Evolutionary conservation across 2,888 invertebrate species (phyloP).

Genomic region (Caenorhabditis zanzibari): DNA sequence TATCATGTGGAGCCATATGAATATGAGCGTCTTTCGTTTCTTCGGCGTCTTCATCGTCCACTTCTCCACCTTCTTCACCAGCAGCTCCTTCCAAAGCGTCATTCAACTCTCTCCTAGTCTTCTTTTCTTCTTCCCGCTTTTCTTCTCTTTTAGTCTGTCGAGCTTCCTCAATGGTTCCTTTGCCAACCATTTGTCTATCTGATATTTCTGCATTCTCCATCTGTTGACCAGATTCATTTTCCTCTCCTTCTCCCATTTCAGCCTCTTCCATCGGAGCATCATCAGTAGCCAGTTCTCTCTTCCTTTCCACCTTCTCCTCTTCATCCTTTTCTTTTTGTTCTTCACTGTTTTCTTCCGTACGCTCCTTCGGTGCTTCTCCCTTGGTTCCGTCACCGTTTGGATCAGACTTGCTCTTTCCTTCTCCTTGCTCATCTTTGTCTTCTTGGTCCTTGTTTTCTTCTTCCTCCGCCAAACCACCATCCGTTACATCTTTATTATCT

Average conservation of each 20-base stretch:
- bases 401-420: constrained; percentile 70
- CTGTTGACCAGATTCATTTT: constrained; percentile 72
- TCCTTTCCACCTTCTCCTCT: constrained; percentile 53
- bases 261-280: constrained; percentile 66
- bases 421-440: constrained; percentile 67
- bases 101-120: constrained; percentile 60
- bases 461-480: constrained; percentile 65
- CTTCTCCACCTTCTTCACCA: constrained; percentile 63
- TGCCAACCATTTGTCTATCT: constrained; percentile 70
- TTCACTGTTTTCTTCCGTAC: constrained; percentile 49
- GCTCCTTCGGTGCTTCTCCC: constrained; percentile 63
- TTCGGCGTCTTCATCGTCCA: constrained; percentile 51
- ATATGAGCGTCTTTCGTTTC: constrained; percentile 65
- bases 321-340: constrained; percentile 59
- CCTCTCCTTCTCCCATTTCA: constrained; percentile 72
- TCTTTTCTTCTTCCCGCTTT: constrained; percentile 55
- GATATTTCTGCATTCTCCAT: constrained; percentile 69
- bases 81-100: constrained; percentile 58
- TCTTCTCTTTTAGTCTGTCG: constrained; percentile 68
- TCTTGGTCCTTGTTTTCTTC: constrained; percentile 68
- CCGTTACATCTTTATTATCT: constrained; percentile 67
- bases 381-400: constrained; percentile 81
- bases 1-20: constrained; percentile 70
- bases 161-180: constrained; percentile 80
- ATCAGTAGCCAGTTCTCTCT: constrained; percentile 62